A percentile compares a stretch with the other conserved stretches of the same genome.
phyloP scores from a whole-genome alignment of 2,888 invertebrate species.

The Tortricodes alternella region DNA sequence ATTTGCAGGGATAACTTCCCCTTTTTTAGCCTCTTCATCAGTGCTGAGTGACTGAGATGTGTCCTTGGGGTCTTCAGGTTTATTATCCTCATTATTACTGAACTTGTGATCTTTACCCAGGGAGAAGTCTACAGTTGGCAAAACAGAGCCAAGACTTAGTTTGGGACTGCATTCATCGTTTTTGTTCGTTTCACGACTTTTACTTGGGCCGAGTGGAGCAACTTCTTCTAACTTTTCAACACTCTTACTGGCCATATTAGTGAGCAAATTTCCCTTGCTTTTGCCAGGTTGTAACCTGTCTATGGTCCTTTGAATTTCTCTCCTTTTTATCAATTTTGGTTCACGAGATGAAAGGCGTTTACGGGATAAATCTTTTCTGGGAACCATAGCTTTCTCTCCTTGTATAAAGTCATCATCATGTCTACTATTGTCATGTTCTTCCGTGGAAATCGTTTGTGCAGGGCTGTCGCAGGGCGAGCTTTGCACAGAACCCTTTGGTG shows the following conservation, averaged over 20 bases:
- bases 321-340: constrained; percentile 74
- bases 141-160: constrained; percentile 92
- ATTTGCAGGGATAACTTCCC: constrained; percentile 46
- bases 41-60: constrained; percentile 14
- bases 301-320: constrained; percentile 91
- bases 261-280: constrained; percentile 92
- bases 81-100: constrained; percentile 52
- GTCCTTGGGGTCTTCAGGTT: constrained; percentile 35
- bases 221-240: constrained; percentile 83
- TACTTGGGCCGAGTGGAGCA: constrained; percentile 78
- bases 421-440: constrained; percentile 81
- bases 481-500: constrained; percentile 88
- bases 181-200: constrained; percentile 84
- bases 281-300: constrained; percentile 93
- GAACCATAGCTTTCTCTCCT: constrained; percentile 58
- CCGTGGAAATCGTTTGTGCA: constrained; percentile 84
- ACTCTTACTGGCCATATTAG: constrained; percentile 84
- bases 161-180: constrained; percentile 88
- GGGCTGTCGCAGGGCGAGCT: constrained; percentile 92
- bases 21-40: constrained; percentile 33
- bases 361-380: constrained; percentile 71
- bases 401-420: constrained; percentile 68
- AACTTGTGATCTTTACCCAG: constrained; percentile 87
- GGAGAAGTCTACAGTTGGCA: constrained; percentile 87
- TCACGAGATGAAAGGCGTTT: constrained; percentile 75